phyloP scores from a whole-genome alignment of 23 tunicate species.

The Phallusia fumigata region DNA sequence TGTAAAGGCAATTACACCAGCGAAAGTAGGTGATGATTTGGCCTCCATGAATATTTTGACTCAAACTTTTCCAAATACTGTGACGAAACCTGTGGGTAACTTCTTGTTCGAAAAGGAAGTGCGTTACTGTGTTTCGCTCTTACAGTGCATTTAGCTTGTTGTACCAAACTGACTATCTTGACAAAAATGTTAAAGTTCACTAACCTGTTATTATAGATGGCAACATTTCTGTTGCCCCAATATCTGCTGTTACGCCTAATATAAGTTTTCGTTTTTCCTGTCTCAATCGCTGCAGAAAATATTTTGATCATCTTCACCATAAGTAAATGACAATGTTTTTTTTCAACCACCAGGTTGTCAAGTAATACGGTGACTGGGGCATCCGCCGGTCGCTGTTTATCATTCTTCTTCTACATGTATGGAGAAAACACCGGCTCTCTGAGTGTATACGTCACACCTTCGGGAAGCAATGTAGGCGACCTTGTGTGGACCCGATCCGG shows the following conservation, averaged over 20 bases:
- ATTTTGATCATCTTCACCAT: neutral
- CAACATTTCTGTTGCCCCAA: neutral
- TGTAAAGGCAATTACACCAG: no score
- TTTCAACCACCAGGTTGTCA: conserved; percentile 30
- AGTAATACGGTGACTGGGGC: conserved; percentile 50
- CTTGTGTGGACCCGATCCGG: conserved; percentile 34
- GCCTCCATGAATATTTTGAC: no score
- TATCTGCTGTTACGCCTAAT: neutral
- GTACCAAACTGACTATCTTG: no score
- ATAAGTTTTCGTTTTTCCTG: neutral
- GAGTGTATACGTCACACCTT: conserved; percentile 29
- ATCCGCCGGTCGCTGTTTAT: conserved; percentile 61
- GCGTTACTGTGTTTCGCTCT: no score
- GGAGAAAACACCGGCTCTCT: conserved; percentile 81
- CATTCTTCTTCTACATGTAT: conserved; percentile 82
- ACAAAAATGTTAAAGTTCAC: no score
- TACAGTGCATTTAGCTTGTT: no score
- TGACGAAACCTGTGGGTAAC: no score
- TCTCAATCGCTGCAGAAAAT: neutral
- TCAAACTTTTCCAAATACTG: no score
- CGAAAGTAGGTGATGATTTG: no score
- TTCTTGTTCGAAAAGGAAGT: no score
- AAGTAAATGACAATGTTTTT: neutral
- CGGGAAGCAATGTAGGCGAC: neutral
- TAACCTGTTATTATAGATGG: no score